Evolutionary conservation across 1,140 invertebrate species (phyloP), one percentile per base, ranked within the genome.

Genomic region (Drosophila virilis): DNA sequence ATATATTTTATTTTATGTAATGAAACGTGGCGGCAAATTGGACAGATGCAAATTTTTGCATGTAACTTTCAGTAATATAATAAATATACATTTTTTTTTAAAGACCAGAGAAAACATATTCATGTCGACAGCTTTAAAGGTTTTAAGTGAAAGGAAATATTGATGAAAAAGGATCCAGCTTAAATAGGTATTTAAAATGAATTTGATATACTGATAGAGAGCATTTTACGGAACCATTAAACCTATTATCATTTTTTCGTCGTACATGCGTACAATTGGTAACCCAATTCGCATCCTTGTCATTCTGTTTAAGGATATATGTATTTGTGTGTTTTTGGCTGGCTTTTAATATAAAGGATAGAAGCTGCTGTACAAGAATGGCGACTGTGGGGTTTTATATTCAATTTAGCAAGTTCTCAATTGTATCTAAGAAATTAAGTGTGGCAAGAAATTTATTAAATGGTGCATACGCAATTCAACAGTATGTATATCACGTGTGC

Each of bases 21-120:
- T 1, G 38, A 52, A 58, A 67, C 12, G 22, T 33, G 28, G n/a
- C 48, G n/a, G 42, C 40, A 46, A 67, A 59, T 57, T 66, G 51
- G 48, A 45, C 59, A 62, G 12, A 45, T n/a, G 13, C 40, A 61
- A 66, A 17, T 60, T 51, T 38, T 57, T 28, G 22, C 43, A 42
- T 6, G 22, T 17, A 52, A 37, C 13, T 58, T 68, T 78, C 45
- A 48, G 58, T 69, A 51, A 8, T 43, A 51, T 57, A 28, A 84
- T 80, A 83, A 83, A 83, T 72, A 72, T 84, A 51, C 50, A 45
- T 55, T 74, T 78, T 68, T 45, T 77, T 80, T 80, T 77, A 80
- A 77, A 71, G 73, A 66, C 80, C 80, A 68, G 40, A 64, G 51
- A 78, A 81, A 55, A 38, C 62, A 68, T 76, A 72, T 83, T 10